Percentiles rank a stretch among this genome's conserved stretches.
Conservation (phyloP, 2,113 vertebrate genomes). For the Pseudorectes ferrugineus region DNA sequence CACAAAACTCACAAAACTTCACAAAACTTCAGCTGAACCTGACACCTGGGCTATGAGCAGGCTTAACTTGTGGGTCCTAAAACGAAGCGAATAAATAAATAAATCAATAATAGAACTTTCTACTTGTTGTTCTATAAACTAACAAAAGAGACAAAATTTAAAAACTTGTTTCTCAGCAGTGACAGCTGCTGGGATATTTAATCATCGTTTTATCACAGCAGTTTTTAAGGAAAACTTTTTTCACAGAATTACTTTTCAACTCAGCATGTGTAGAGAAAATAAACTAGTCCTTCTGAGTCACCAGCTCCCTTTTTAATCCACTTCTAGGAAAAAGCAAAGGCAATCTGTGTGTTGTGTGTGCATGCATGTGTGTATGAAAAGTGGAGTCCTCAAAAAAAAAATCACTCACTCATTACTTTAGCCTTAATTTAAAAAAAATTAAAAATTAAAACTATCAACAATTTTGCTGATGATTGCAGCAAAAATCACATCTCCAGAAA, state of each 20-base stretch:
- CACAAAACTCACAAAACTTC: background rate
- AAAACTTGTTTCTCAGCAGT: background rate
- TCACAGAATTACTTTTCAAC: background rate
- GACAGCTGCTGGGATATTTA: background rate
- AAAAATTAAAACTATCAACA: background rate
- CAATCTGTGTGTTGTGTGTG: background rate
- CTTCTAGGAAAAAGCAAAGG: background rate
- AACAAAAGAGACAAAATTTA: background rate
- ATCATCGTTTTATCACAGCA: background rate
- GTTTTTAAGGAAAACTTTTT: background rate
- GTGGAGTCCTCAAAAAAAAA: background rate
- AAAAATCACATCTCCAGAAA: background rate
- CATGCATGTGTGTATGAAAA: fast-evolving
- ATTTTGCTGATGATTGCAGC: background rate
- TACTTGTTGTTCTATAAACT: too few species aligned
- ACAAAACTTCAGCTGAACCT: background rate
- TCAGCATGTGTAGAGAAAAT: background rate
- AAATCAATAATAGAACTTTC: background rate
- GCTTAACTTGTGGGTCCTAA: background rate
- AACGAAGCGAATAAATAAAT: background rate
- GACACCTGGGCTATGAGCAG: background rate
- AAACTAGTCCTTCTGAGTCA: background rate
- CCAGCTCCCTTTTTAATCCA: background rate
- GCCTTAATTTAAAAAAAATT: background rate
- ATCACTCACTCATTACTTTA: background rate